Percentiles rank a stretch among this genome's conserved stretches.
These are phyloP conservation scores for Ametastegia equiseti DNA, from an alignment of 2,888 invertebrate species.

Conservation along the genomic window DNA sequence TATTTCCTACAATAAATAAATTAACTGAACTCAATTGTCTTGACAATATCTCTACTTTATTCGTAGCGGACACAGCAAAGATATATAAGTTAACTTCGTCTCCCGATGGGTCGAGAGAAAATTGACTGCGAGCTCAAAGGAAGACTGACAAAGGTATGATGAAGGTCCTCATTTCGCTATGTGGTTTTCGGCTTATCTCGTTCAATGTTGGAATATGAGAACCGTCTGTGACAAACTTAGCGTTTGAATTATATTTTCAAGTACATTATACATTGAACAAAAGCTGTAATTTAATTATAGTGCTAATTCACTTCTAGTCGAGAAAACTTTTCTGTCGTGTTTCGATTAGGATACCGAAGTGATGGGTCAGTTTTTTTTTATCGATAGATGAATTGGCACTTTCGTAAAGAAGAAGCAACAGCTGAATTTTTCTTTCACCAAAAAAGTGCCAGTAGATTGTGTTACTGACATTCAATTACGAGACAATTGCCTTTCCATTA, in stretches of 20 bases:
- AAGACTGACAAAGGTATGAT: conserved; percentile 11
- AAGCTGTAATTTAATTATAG: neutral
- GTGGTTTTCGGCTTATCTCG: conserved; percentile 28
- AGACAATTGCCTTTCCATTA: neutral
- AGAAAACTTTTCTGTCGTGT: neutral
- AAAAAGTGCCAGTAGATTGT: neutral
- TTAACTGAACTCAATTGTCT: conserved; percentile 6
- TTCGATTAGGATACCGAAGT: neutral
- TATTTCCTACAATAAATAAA: neutral
- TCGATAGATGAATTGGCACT: neutral
- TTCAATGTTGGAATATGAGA: neutral
- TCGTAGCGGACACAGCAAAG: neutral
- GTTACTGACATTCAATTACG: neutral
- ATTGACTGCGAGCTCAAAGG: conserved; percentile 23
- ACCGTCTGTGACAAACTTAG: conserved; percentile 2
- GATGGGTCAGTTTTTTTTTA: neutral
- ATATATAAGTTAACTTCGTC: conserved; percentile 6
- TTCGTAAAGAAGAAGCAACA: neutral
- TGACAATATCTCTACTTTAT: neutral
- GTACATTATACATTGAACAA: neutral
- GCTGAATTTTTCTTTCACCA: neutral
- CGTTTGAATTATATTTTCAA: conserved; percentile 14
- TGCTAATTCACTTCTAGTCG: neutral
- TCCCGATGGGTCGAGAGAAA: neutral
- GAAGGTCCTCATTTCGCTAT: neutral